Evolutionary conservation across 1,140 invertebrate species (phyloP), one percentile per base, ranked within the genome.

Genomic region (Ericerus pela): DNA sequence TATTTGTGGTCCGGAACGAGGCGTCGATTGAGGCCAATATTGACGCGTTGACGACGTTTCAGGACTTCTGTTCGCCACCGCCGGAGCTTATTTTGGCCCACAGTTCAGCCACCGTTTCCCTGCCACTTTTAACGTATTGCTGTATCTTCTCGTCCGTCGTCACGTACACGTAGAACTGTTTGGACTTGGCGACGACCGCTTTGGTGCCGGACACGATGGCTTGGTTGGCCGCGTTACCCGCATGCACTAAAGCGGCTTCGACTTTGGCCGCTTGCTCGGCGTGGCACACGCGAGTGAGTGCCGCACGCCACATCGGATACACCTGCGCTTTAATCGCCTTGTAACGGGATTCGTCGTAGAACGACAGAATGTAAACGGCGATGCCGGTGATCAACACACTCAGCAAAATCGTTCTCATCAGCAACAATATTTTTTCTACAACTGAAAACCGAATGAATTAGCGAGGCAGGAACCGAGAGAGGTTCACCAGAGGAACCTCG

Each of bases 41-140:
- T n/a, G n/a, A n/a, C n/a, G n/a, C n/a, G n/a, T n/a, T n/a, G n/a
- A n/a, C n/a, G n/a, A n/a, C n/a, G n/a, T n/a, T n/a, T 47, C 41
- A 47, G 41, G 41, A 47, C 14, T 47, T 47, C 26, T 47, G 41
- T 47, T 47, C 41, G 16, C 41, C 37, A 8, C 37, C 41, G 41
- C 8, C 2, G 20, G 8, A 24, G 10, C 18, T 24, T 47, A 47
- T 5, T 47, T 47, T 47, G 26, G 22, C 26, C 10, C 12, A 47
- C 16, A 47, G 26, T 14, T 47, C 16, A 16, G 22, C 12, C 8
- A 47, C 4, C 3, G 16, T 22, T 3, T 18, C 26, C 14, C 26
- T 47, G 16, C 20, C 20, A 10, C 4, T 20, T 10, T 10, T 2
- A 2, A 47, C 18, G 41, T 47, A 47, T 24, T 24, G 16, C 26